Evolutionary conservation across 2,113 vertebrate species (phyloP).

Genomic region (Mixornis gularis): DNA sequence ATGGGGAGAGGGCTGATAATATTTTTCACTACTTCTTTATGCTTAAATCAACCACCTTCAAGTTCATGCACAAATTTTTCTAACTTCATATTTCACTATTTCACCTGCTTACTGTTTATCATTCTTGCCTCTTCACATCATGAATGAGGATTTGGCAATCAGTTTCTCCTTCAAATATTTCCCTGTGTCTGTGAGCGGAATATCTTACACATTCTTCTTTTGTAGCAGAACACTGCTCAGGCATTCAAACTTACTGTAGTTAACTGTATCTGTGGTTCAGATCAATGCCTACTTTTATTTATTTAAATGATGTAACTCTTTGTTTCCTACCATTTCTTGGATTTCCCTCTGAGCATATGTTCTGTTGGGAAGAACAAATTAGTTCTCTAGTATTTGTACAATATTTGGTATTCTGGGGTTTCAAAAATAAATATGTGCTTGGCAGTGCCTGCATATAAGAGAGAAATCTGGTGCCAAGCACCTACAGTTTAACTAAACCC

Average conservation of each 20-base stretch:
- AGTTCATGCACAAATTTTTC: not conserved
- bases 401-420: constrained; percentile 12
- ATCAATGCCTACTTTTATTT: not conserved
- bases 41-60: not conserved
- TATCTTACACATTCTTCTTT: not conserved
- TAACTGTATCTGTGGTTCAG: not conserved
- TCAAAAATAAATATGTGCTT: constrained; percentile 21
- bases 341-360: not conserved
- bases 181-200: not conserved
- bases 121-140: not conserved
- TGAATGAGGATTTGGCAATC: not conserved
- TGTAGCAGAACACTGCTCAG: not conserved
- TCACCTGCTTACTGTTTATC: not conserved
- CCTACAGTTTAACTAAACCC: not conserved
- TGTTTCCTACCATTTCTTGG: not conserved
- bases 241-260: not conserved
- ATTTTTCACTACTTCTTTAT: not conserved
- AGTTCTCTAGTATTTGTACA: constrained; percentile 27
- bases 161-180: not conserved
- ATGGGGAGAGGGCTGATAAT: not conserved
- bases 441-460: not conserved
- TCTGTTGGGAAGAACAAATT: constrained; percentile 7
- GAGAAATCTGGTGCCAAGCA: not conserved
- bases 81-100: too few relatives aligned
- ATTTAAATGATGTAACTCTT: not conserved